Percentiles rank a stretch among this genome's conserved stretches.
These are phyloP conservation scores for Campoplex nolae DNA, from an alignment of 2,888 invertebrate species.

Conservation along the genomic window DNA sequence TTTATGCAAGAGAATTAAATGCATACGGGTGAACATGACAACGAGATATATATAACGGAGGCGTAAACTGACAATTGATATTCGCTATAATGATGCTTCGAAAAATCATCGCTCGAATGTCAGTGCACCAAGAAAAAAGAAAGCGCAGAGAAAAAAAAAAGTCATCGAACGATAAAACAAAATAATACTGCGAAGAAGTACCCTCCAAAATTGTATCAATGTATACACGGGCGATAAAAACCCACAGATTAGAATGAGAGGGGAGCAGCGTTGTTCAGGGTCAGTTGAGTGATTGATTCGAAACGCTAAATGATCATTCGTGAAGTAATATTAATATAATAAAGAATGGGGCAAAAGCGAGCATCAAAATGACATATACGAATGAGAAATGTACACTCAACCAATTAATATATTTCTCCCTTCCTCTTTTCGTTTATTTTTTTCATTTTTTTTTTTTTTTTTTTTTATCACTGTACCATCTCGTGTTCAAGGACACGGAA, in stretches of 20 bases:
- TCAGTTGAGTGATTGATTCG: conserved; percentile 56
- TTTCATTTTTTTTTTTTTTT: background rate
- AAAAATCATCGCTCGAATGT: conserved; percentile 41
- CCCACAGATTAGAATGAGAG: background rate
- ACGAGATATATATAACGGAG: conserved; percentile 5
- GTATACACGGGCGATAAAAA: conserved; percentile 23
- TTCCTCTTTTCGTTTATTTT: background rate
- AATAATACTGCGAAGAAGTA: background rate
- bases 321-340: conserved; percentile 50
- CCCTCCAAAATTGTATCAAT: conserved; percentile 27
- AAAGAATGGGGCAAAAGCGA: conserved; percentile 34
- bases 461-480: background rate
- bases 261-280: conserved; percentile 51
- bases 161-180: conserved; percentile 13
- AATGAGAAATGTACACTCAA: conserved; percentile 1
- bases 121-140: conserved; percentile 42
- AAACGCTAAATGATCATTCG: conserved; percentile 44
- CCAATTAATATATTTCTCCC: background rate
- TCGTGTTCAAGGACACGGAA: conserved; percentile 5
- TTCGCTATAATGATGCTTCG: background rate
- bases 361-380: conserved; percentile 13
- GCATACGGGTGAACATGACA: background rate
- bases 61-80: conserved; percentile 19
- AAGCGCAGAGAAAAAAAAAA: background rate
- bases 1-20: conserved; percentile 13